Evolutionary conservation across 1,140 invertebrate genomes (phyloP), one percentile per base, ranked within the genome.

Genomic region (Ditylenchus dipsaci): DNA sequence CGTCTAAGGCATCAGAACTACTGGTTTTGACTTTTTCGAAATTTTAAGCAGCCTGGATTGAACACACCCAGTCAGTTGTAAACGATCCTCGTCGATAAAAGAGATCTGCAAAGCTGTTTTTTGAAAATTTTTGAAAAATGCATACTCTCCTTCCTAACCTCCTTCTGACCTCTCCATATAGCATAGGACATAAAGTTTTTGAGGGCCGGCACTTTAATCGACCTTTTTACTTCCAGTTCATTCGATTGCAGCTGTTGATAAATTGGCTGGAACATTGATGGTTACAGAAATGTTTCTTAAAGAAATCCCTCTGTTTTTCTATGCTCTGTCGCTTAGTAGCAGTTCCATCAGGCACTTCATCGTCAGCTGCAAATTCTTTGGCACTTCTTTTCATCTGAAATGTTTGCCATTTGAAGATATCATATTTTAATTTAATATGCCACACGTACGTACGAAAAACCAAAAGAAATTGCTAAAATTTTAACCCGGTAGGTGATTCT

Each of bases 171-270:
- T 15, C 49, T 19, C 49, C 23, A 21, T 5, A 53, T 53, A 53
- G n/a, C n/a, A 53, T 53, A 53, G 23, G 49, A 53, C n/a, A 26
- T 53, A 53, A 53, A 53, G 8, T 53, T 53, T 26, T 53, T 53
- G 15, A 53, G 23, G 3, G 15, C 15, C n/a, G 49, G 49, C n/a
- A 53, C 23, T 53, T 53, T 53, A 26, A 53, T 8, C 23, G 15
- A 15, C n/a, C 8, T 53, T 15, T 53, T 53, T 26, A 21, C 23
- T 53, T 53, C 49, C 3, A 53, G 8, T 53, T 53, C n/a, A 19
- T 26, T 15, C 23, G 49, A 53, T 26, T 53, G n/a, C 49, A 53
- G 49, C 49, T 53, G 49, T 53, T 26, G 49, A 53, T 26, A 17
- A 53, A 53, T 21, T 53, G n/a, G 23, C n/a, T 19, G 23, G n/a